Percentiles rank a stretch among this genome's conserved stretches.
Evolutionary conservation across 2,888 invertebrate genomes (phyloP).

Genomic region (Polydesmus complanatus): DNA sequence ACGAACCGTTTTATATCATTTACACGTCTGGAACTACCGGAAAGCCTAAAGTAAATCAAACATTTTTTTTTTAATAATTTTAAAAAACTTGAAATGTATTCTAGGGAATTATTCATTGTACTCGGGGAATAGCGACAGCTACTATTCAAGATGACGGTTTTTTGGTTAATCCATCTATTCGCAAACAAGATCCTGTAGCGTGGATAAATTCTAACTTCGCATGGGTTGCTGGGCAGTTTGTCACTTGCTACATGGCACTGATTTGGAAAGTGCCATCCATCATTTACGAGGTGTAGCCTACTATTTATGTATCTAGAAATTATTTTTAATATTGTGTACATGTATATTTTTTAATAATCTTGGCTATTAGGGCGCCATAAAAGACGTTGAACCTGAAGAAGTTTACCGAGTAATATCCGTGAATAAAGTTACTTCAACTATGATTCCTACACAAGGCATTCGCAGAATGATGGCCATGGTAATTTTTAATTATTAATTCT

Average conservation of each 20-base stretch:
- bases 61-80: background rate
- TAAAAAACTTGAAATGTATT: background rate
- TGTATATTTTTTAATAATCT: too few species aligned
- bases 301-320: too few species aligned
- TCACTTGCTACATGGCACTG: background rate
- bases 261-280: background rate
- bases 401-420: background rate
- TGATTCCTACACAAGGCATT: background rate
- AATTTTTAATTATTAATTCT: background rate
- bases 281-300: slow-evolving; percentile 1
- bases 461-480: background rate
- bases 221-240: slow-evolving; percentile 3
- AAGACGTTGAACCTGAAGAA: background rate
- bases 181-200: background rate
- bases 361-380: background rate
- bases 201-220: background rate
- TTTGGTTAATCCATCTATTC: background rate
- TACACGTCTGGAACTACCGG: slow-evolving; percentile 56
- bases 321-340: too few species aligned
- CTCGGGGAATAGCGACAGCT: background rate
- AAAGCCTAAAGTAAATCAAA: slow-evolving; percentile 51
- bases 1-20: slow-evolving; percentile 76
- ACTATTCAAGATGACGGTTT: background rate
- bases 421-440: background rate
- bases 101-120: slow-evolving; percentile 3